phyloP scores from a whole-genome alignment of 2,113 vertebrate species.

The Chaetorhynchus papuensis region DNA sequence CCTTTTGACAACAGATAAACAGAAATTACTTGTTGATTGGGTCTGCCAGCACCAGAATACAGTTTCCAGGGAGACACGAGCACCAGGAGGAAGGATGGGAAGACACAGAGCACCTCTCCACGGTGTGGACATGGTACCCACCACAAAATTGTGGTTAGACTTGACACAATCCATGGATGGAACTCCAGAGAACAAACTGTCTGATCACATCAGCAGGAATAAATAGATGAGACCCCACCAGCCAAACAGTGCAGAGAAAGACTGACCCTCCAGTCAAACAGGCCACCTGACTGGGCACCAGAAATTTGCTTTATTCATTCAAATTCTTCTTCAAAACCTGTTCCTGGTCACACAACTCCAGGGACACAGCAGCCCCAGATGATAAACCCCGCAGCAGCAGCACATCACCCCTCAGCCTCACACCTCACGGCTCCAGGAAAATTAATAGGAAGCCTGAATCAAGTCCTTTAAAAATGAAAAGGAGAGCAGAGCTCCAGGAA shows the following conservation, averaged over 20 bases:
- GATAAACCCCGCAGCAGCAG: not conserved
- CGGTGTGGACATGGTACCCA: accelerated
- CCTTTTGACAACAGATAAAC: conserved; percentile 18
- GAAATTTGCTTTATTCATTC: not conserved
- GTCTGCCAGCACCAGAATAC: not conserved
- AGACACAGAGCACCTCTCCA: not conserved
- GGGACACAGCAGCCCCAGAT: not conserved
- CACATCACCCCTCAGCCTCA: accelerated
- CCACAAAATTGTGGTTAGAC: not conserved
- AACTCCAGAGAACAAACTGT: not conserved
- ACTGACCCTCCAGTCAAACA: not conserved
- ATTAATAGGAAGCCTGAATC: not conserved
- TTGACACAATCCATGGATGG: not conserved
- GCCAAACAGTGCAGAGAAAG: not conserved
- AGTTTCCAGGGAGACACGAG: not conserved
- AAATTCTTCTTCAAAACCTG: not conserved
- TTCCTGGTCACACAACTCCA: not conserved
- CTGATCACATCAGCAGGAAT: not conserved
- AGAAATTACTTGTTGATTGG: not conserved
- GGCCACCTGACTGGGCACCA: not conserved
- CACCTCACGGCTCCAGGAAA: not conserved
- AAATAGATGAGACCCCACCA: not conserved
- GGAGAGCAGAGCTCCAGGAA: not conserved
- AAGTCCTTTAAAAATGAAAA: not conserved
- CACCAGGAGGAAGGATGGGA: not conserved